Percentiles rank a stretch among this genome's conserved stretches.
Evolutionary conservation across 2,797 vertebrate genomes (phyloP).

Genomic region (Gambusia yucatana): DNA sequence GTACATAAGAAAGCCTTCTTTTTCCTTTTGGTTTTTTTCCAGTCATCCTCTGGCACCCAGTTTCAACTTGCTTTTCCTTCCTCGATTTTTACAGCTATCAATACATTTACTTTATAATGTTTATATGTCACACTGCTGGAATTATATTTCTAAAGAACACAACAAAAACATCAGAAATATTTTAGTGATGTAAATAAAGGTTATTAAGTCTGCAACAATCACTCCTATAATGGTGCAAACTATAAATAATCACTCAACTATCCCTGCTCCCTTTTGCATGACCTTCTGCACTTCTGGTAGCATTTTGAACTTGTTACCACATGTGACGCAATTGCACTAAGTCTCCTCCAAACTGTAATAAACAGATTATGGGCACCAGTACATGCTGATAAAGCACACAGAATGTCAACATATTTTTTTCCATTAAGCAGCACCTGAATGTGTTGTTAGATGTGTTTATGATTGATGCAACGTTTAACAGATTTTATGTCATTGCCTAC

Average conservation of each 20-base stretch:
- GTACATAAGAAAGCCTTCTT: constrained; percentile 1
- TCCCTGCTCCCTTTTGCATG: neutral
- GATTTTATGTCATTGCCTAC: constrained; percentile 30
- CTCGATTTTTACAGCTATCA: neutral
- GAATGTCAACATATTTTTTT: constrained; percentile 18
- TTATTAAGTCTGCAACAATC: neutral
- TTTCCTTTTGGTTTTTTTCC: constrained; percentile 63
- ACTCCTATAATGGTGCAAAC: neutral
- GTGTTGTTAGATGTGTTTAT: constrained; percentile 55
- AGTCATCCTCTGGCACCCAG: constrained; percentile 2
- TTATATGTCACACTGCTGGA: neutral
- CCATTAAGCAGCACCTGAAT: neutral
- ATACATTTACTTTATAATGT: neutral
- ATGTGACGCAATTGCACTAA: constrained; percentile 15
- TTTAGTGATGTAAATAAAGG: neutral
- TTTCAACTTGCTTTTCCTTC: constrained; percentile 31
- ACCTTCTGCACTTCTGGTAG: constrained; percentile 20
- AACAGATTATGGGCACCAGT: constrained; percentile 28
- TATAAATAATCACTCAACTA: constrained; percentile 2
- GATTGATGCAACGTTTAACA: constrained; percentile 29
- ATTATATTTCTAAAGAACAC: neutral
- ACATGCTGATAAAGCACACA: constrained; percentile 17
- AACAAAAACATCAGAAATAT: neutral
- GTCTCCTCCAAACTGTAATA: constrained; percentile 17
- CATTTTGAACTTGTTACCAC: constrained; percentile 19